Conservation (phyloP, 37 sponge, comb jelly and placozoan genomes). For the Haliclona indistincta region DNA sequence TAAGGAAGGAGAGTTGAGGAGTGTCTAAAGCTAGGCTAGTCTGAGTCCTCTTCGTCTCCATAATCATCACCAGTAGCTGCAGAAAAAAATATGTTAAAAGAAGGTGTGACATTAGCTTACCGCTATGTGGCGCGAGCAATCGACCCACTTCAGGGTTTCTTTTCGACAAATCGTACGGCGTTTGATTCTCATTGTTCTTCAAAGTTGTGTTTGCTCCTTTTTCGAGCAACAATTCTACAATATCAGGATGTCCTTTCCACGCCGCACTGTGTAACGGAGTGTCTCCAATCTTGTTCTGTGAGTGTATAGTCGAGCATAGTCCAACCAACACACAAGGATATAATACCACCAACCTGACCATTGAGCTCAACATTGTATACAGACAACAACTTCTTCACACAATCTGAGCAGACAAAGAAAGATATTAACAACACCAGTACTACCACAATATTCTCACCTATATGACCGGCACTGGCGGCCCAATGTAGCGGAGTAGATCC, state of each 20-base stretch:
- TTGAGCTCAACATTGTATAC: conserved; percentile 73
- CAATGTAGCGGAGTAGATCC: conserved; percentile 99
- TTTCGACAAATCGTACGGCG: conserved; percentile 68
- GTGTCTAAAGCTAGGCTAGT: too few relatives aligned
- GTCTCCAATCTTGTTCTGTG: conserved; percentile 97
- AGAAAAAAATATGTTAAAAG: not conserved
- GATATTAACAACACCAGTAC: not conserved
- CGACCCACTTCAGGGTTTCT: conserved; percentile 79
- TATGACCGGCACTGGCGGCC: conserved; percentile 94
- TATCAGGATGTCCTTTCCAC: conserved; percentile 89
- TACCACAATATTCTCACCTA: conserved; percentile 41
- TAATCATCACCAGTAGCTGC: conserved; percentile 43
- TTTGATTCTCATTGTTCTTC: conserved; percentile 86
- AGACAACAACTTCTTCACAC: conserved; percentile 60
- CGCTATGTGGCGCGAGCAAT: conserved; percentile 55
- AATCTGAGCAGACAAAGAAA: conserved; percentile 40
- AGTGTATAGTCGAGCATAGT: not conserved
- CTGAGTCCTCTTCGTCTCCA: conserved; percentile 71
- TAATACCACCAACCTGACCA: conserved; percentile 50
- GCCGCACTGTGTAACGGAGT: conserved; percentile 97
- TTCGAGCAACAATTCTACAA: conserved; percentile 81
- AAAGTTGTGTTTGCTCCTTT: conserved; percentile 71
- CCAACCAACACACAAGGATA: conserved; percentile 2
- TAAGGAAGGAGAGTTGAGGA: too few relatives aligned
- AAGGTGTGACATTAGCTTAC: conserved; percentile 3